A percentile compares a stretch with the other conserved stretches of the same genome.
phyloP scores from a whole-genome alignment of 1,140 invertebrate species.

The Rhyzopertha dominica region DNA sequence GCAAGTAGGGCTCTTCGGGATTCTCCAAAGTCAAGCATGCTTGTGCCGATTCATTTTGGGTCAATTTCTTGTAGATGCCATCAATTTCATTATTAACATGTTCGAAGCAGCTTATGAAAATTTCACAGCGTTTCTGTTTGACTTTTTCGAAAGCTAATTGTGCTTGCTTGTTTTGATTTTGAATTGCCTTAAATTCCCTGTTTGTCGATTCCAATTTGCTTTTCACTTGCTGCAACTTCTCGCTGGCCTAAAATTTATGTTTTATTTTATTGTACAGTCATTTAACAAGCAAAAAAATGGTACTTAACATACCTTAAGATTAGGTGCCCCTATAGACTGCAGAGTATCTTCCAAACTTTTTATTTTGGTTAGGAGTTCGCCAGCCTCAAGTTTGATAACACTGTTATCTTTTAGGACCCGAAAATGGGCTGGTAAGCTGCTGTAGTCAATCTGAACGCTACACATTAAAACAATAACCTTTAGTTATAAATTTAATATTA shows the following conservation, averaged over 20 bases:
- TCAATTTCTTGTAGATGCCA: conserved; percentile 91
- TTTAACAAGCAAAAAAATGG: no score
- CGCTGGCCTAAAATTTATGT: conserved; percentile 63
- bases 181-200: conserved; percentile 89
- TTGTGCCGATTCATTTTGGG: conserved; percentile 93
- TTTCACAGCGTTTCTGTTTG: conserved; percentile 86
- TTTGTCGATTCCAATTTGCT: conserved; percentile 91
- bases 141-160: conserved; percentile 90
- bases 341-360: conserved; percentile 77
- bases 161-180: conserved; percentile 86
- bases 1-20: conserved; percentile 94
- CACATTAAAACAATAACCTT: no score
- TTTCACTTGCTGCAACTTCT: conserved; percentile 86
- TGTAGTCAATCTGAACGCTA: conserved; percentile 85
- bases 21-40: conserved; percentile 94
- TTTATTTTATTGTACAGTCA: no score
- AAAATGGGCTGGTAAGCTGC: conserved; percentile 63
- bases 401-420: conserved; percentile 78
- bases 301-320: conserved; percentile 82
- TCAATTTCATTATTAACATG: conserved; percentile 95
- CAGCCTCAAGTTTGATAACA: conserved; percentile 78
- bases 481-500: no score
- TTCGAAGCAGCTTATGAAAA: conserved; percentile 92
- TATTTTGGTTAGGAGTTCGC: conserved; percentile 76
- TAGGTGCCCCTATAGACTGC: conserved; percentile 92